Conservation (phyloP, 2,888 invertebrate species). For the Meteorus cinctellus region DNA sequence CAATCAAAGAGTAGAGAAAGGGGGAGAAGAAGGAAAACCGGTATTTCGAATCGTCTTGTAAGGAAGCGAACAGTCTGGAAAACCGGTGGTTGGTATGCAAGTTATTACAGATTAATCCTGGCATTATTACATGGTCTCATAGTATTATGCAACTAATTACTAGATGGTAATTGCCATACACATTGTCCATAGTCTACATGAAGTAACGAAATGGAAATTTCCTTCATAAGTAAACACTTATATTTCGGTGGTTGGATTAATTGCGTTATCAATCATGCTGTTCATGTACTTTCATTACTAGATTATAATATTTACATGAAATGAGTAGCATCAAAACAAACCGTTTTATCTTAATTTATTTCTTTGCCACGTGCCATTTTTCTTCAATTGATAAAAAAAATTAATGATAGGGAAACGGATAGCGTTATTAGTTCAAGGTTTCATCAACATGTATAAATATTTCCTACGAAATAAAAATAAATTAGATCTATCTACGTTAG, state of each 20-base stretch:
- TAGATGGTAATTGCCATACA: not conserved
- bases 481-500: too few relatives aligned
- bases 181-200: not conserved
- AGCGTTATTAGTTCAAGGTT: too few relatives aligned
- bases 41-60: conserved; percentile 18
- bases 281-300: not conserved
- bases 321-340: too few relatives aligned
- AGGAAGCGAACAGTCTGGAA: not conserved
- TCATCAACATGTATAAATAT: too few relatives aligned
- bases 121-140: not conserved
- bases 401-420: too few relatives aligned
- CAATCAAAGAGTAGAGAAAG: not conserved
- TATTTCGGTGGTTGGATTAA: not conserved
- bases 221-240: not conserved
- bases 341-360: too few relatives aligned
- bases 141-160: not conserved
- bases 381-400: too few relatives aligned
- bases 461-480: too few relatives aligned
- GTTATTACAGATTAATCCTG: conserved; percentile 1
- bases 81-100: conserved; percentile 5
- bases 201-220: not conserved
- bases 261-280: not conserved
- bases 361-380: too few relatives aligned
- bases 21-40: conserved; percentile 27
- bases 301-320: not conserved